phyloP scores from a whole-genome alignment of 2,888 invertebrate genomes.

The Linnaemya vulpina region DNA sequence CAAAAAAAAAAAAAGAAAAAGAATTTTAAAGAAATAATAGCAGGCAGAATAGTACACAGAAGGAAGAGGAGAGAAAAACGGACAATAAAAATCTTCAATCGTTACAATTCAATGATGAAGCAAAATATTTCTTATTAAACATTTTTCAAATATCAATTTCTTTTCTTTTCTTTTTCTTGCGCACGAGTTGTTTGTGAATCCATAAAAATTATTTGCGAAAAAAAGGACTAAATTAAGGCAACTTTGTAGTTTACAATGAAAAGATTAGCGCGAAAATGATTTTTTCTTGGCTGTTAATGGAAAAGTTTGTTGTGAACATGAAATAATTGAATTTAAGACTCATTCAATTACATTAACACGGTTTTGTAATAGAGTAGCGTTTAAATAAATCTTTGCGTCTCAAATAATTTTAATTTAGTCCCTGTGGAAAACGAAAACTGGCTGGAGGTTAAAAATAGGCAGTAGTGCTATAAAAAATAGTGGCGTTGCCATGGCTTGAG shows the following conservation, averaged over 20 bases:
- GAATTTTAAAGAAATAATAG: neutral
- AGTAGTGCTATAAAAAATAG: no score
- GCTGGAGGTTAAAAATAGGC: no score
- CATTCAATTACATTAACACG: no score
- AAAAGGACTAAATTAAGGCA: neutral
- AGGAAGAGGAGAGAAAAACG: neutral
- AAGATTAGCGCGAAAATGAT: neutral
- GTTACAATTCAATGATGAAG: conserved; percentile 50
- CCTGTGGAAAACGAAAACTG: no score
- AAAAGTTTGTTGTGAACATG: no score
- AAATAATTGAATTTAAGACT: no score
- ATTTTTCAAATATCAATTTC: conserved; percentile 18
- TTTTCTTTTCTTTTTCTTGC: conserved; percentile 39
- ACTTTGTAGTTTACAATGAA: neutral
- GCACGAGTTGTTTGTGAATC: conserved; percentile 42
- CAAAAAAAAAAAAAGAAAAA: no score
- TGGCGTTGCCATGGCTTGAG: no score
- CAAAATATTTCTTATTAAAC: conserved; percentile 11
- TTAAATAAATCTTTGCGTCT: no score
- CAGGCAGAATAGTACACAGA: neutral
- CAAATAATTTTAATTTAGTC: no score
- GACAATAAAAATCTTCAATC: conserved; percentile 13
- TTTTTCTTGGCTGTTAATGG: no score
- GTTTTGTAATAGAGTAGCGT: no score
- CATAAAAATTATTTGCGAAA: neutral